Evolutionary conservation across 1,140 invertebrate species (phyloP).

Genomic region (Diorhabda carinulata): DNA sequence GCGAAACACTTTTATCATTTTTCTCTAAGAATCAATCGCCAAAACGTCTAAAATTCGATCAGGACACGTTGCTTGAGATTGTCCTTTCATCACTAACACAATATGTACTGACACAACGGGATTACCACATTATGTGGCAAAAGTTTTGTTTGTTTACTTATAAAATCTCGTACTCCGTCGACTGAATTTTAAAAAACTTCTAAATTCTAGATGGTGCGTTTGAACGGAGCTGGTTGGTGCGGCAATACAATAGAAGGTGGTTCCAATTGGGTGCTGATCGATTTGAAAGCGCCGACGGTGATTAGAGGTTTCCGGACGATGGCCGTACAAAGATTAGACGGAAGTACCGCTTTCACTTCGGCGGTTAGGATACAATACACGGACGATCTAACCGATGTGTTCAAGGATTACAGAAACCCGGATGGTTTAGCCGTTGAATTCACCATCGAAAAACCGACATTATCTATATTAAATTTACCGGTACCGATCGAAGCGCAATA

Average conservation of each 20-base stretch:
- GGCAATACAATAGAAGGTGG: conserved; percentile 78
- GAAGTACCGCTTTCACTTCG: conserved; percentile 79
- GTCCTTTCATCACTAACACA: too few species aligned
- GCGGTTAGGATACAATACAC: conserved; percentile 83
- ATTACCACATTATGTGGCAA: too few species aligned
- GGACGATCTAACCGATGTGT: conserved; percentile 82
- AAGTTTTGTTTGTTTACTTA: too few species aligned
- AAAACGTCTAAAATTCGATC: too few species aligned
- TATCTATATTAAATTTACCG: conserved; percentile 86
- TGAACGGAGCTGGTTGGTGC: conserved; percentile 85
- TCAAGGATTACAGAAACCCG: conserved; percentile 87
- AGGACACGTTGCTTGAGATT: too few species aligned
- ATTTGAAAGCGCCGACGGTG: conserved; percentile 85
- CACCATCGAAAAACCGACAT: conserved; percentile 76
- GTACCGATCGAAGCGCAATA: conserved; percentile 89
- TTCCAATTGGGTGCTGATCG: conserved; percentile 83
- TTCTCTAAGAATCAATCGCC: too few species aligned
- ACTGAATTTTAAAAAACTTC: too few species aligned
- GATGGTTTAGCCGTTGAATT: conserved; percentile 92
- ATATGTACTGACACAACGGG: too few species aligned
- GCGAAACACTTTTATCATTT: too few species aligned
- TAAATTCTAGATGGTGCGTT: conserved; percentile 62
- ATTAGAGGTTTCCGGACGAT: conserved; percentile 86
- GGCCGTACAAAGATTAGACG: conserved; percentile 73
- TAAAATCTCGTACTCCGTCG: too few species aligned